These are phyloP conservation scores for Sphyrna mokarran DNA, from an alignment of 2,113 vertebrate species.

Conservation along the genomic window DNA sequence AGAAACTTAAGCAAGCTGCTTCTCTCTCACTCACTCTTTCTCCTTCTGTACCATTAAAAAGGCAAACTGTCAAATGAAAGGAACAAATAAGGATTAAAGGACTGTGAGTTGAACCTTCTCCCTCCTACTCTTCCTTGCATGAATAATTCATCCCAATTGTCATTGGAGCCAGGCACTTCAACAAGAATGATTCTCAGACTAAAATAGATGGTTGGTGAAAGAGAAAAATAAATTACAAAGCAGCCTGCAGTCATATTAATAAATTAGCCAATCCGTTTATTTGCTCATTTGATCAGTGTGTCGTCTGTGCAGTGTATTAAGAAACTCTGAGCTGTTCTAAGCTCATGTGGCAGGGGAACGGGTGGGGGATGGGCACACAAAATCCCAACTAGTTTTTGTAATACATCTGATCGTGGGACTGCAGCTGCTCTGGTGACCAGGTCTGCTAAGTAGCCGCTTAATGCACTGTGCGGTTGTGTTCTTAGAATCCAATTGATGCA, in stretches of 20 bases:
- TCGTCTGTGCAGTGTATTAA: conserved; percentile 52
- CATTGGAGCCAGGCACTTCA: conserved; percentile 64
- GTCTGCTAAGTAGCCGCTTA: conserved; percentile 28
- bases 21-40: neutral
- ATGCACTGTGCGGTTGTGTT: neutral
- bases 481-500: neutral
- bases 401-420: conserved; percentile 31
- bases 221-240: conserved; percentile 64
- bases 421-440: conserved; percentile 36
- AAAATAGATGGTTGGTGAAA: conserved; percentile 55
- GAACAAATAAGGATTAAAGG: conserved; percentile 30
- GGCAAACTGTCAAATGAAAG: neutral
- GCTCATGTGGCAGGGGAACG: neutral
- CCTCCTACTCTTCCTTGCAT: conserved; percentile 51
- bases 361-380: conserved; percentile 28
- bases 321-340: conserved; percentile 42
- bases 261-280: conserved; percentile 69
- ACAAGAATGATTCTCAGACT: conserved; percentile 57
- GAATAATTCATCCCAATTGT: conserved; percentile 67
- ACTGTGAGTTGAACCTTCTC: neutral
- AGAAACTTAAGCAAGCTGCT: neutral
- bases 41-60: neutral
- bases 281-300: conserved; percentile 67
- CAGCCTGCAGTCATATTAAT: conserved; percentile 68
- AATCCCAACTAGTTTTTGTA: conserved; percentile 1